phyloP scores from a whole-genome alignment of 2,888 invertebrate species.

The Andrena fulva region DNA sequence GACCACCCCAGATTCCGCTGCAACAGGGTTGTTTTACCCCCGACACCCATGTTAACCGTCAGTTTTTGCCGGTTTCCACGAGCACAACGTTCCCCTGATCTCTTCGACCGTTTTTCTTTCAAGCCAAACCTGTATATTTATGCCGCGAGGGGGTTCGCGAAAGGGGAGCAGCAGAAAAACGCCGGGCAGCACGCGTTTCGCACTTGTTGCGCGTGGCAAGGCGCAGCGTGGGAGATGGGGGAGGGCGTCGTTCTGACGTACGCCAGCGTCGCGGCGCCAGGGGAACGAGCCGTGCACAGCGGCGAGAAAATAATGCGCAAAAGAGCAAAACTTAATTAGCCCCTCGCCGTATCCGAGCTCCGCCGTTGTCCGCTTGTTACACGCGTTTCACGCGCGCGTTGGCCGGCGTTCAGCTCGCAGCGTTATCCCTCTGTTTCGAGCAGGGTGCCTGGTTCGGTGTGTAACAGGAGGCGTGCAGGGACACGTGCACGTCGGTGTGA shows the following conservation, averaged over 20 bases:
- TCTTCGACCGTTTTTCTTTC: neutral
- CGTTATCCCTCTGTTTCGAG: conserved; percentile 11
- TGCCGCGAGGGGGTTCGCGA: neutral
- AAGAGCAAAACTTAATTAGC: conserved; percentile 72
- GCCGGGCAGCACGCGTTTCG: conserved; percentile 53
- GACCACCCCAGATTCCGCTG: neutral
- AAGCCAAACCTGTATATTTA: neutral
- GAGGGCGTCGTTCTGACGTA: conserved; percentile 39
- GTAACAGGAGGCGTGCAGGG: neutral
- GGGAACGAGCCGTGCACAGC: conserved; percentile 9
- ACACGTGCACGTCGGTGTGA: neutral
- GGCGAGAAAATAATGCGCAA: conserved; percentile 59
- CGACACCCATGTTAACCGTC: neutral
- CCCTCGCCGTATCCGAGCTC: conserved; percentile 44
- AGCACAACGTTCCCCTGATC: neutral
- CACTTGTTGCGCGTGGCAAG: conserved; percentile 70
- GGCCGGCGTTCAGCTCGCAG: conserved; percentile 11
- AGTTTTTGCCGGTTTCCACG: neutral
- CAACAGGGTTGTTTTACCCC: neutral
- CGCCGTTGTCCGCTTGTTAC: conserved; percentile 64
- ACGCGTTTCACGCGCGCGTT: conserved; percentile 49
- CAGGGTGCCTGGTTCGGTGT: neutral
- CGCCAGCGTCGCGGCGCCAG: conserved; percentile 14
- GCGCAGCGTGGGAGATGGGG: neutral
- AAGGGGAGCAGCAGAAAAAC: conserved; percentile 39